phyloP scores from a whole-genome alignment of 2,888 invertebrate species.

The Halictus quadricinctus region DNA sequence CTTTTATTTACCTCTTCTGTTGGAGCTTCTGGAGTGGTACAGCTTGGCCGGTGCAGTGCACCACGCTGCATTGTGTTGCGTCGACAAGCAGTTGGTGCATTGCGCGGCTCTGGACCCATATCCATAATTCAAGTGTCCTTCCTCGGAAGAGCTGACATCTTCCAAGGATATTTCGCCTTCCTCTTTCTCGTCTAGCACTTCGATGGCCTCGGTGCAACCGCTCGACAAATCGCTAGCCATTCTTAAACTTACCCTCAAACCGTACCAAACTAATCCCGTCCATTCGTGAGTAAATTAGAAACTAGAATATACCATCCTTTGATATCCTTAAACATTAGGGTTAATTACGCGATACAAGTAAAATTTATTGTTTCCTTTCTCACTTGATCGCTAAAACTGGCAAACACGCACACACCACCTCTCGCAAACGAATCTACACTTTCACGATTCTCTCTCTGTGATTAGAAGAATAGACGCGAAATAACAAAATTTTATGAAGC shows the following conservation, averaged over 20 bases:
- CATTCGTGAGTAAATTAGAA: conserved; percentile 46
- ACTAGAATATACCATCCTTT: conserved; percentile 1
- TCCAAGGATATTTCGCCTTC: conserved; percentile 81
- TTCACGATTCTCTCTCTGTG: not conserved
- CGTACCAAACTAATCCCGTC: conserved; percentile 40
- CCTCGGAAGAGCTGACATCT: conserved; percentile 81
- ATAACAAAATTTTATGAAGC: conserved; percentile 16
- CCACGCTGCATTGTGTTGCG: conserved; percentile 72
- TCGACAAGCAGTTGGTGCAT: conserved; percentile 71
- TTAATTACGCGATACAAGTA: conserved; percentile 51
- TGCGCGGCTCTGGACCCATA: conserved; percentile 59
- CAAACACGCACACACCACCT: conserved; percentile 31
- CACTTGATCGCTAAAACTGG: conserved; percentile 30
- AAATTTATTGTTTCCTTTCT: conserved; percentile 19
- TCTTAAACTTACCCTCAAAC: conserved; percentile 66
- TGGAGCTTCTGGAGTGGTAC: conserved; percentile 49
- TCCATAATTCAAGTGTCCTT: conserved; percentile 73
- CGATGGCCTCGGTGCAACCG: conserved; percentile 75
- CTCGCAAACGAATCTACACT: not conserved
- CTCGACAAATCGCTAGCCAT: conserved; percentile 81
- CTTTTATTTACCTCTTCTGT: conserved; percentile 62
- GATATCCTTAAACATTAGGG: conserved; percentile 28
- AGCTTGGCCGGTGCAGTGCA: conserved; percentile 62
- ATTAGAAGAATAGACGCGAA: conserved; percentile 11
- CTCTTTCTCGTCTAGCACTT: conserved; percentile 78